Evolutionary conservation across 2,113 vertebrate species (phyloP).

Genomic region (Pteruthius melanotis): DNA sequence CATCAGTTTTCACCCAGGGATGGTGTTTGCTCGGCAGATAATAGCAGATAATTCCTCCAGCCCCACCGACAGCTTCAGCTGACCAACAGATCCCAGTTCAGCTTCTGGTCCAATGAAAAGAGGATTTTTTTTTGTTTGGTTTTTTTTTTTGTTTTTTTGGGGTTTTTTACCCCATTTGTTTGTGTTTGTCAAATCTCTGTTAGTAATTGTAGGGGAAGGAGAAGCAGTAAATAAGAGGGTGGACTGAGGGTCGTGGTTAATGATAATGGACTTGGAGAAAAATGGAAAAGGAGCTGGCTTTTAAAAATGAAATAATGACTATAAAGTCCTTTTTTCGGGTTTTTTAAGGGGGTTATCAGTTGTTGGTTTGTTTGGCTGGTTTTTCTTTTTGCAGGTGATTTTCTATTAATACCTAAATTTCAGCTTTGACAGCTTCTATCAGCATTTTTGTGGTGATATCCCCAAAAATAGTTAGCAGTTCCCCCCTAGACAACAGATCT

Average conservation of each 20-base stretch:
- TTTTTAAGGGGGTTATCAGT: neutral
- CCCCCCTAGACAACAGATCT: neutral
- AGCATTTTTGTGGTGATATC: neutral
- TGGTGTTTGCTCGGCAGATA: slow-evolving; percentile 40
- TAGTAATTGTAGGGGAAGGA: neutral
- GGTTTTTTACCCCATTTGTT: neutral
- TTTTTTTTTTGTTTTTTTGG: neutral
- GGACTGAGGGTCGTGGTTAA: neutral
- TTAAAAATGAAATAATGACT: neutral
- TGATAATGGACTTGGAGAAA: neutral
- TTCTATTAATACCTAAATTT: neutral
- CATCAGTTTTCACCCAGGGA: slow-evolving; percentile 24
- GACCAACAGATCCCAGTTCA: slow-evolving; percentile 1
- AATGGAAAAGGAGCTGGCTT: neutral
- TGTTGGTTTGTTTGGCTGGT: too few species aligned
- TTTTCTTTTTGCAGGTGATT: neutral
- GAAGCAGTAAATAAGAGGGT: neutral
- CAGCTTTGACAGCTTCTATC: neutral
- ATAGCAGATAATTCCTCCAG: slow-evolving; percentile 47
- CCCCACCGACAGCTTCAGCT: slow-evolving; percentile 49
- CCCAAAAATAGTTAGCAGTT: neutral
- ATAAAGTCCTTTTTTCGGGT: neutral
- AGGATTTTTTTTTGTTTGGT: neutral
- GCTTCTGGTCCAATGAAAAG: neutral
- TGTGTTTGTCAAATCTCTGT: neutral